These are phyloP conservation scores for Drosophila borealis DNA, from an alignment of 2,888 invertebrate species.

Conservation along the genomic window DNA sequence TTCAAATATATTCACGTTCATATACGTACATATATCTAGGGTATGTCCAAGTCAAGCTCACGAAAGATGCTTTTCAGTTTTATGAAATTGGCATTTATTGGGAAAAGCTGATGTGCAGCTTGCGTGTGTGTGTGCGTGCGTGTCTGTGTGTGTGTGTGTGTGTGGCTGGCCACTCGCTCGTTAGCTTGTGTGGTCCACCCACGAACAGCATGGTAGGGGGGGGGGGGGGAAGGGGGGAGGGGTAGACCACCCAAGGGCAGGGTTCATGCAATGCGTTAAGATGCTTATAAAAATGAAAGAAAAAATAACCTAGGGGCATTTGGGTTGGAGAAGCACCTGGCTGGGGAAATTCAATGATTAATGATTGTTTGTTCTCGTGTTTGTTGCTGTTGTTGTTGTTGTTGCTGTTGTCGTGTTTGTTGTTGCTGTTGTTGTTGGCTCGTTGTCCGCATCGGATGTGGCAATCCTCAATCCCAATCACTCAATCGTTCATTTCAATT, in stretches of 20 bases:
- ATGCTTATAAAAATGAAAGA: conserved; percentile 36
- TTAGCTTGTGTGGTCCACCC: conserved; percentile 45
- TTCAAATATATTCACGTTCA: too few relatives aligned
- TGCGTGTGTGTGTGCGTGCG: neutral
- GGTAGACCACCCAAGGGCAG: conserved; percentile 41
- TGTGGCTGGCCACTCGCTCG: neutral
- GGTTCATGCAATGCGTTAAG: conserved; percentile 28
- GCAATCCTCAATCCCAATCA: conserved; percentile 42
- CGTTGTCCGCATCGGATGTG: conserved; percentile 58
- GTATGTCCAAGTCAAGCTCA: neutral
- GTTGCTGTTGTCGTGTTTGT: neutral
- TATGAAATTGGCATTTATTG: conserved; percentile 4
- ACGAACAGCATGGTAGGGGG: conserved; percentile 12
- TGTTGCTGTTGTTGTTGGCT: conserved; percentile 4
- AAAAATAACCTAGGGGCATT: conserved; percentile 17
- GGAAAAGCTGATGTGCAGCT: neutral
- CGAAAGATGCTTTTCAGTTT: neutral
- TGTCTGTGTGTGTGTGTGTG: neutral
- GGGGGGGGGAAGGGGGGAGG: neutral
- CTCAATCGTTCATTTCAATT: conserved; percentile 65
- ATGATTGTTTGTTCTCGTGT: conserved; percentile 24
- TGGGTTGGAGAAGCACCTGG: conserved; percentile 16
- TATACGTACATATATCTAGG: neutral
- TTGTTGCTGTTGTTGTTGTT: conserved; percentile 10
- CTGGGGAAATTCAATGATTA: conserved; percentile 48